These are phyloP conservation scores for Drosophila conformis DNA, from an alignment of 2,888 invertebrate genomes.

Conservation along the genomic window DNA sequence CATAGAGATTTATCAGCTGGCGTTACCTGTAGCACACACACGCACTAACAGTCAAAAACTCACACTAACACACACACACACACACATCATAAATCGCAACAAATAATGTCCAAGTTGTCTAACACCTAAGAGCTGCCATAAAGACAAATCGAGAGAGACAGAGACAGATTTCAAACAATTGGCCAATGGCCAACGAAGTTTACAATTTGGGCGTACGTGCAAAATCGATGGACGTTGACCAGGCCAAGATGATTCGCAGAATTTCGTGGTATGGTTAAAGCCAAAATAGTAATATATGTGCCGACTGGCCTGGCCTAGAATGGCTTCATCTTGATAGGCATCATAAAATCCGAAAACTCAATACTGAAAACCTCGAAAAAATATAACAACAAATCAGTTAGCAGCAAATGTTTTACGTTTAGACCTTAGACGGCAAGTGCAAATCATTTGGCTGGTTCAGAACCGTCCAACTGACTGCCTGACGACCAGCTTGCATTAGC, in stretches of 20 bases:
- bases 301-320: constrained; percentile 5
- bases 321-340: constrained; percentile 51
- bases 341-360: constrained; percentile 60
- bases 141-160: constrained; percentile 50
- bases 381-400: constrained; percentile 44
- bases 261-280: constrained; percentile 36
- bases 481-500: constrained; percentile 52
- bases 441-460: constrained; percentile 62
- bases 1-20: constrained; percentile 69
- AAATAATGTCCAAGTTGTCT: constrained; percentile 78
- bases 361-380: constrained; percentile 31
- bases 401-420: constrained; percentile 66
- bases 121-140: constrained; percentile 68
- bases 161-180: constrained; percentile 23
- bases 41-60: constrained; percentile 8
- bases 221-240: constrained; percentile 47
- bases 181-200: constrained; percentile 46
- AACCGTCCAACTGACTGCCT: constrained; percentile 46
- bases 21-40: constrained; percentile 66
- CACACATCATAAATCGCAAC: constrained; percentile 67
- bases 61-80: constrained; percentile 17
- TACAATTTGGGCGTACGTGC: constrained; percentile 51
- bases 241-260: constrained; percentile 63
- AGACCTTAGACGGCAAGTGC: constrained; percentile 68
- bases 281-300: constrained; percentile 21